Base-by-base conservation (phyloP, 2,888 invertebrate species). In the Hypselothyrea guttata region DNA sequence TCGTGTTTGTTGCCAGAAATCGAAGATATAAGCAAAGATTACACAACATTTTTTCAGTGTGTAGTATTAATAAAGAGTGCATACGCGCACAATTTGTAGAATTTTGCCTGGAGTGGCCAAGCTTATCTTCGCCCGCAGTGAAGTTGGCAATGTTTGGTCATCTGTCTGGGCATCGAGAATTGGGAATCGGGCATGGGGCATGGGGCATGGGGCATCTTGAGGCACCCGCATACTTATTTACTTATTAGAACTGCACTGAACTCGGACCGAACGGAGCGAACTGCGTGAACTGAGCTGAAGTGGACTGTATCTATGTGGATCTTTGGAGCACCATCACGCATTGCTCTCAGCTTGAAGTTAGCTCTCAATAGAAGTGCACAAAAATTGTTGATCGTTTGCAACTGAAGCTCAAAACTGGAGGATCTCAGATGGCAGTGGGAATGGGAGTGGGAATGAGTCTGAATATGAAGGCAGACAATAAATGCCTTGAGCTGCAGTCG, bases 361-460 rank as follows among this genome's bases (percentile, higher is more conserved):
- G 45, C 3, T 38, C 38, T 15, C 61, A 45, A 61, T 61, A 37
- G 53, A 61, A 53, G 46, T 47, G 61, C 61, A 33, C 12, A 38
- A 48, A 63, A 57, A 57, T 64, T n/a, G n/a, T 63, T 51, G 64
- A 64, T 64, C 64, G 57, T 18, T 64, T 57, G 64, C 64, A 64
- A 64, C 62, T 63, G 63, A 45, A 64, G 57, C 44, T 54, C 16
- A 11, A 11, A 40, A 40, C 11, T 27, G 13, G 44, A 7, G 28
- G 15, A 44, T n/a, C n/a, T n/a, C n/a, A n/a, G n/a, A n/a, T n/a
- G n/a, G n/a, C n/a, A n/a, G n/a, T n/a, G n/a, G n/a, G n/a, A 30
- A 15, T 12, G 9, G 35, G 12, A 35, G 35, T 22, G n/a, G n/a
- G n/a, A 22, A 3, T 22, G 22, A n/a, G n/a, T n/a, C n/a, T 28